phyloP scores from a whole-genome alignment of 2,888 invertebrate species.

The Meteorus cinctellus region DNA sequence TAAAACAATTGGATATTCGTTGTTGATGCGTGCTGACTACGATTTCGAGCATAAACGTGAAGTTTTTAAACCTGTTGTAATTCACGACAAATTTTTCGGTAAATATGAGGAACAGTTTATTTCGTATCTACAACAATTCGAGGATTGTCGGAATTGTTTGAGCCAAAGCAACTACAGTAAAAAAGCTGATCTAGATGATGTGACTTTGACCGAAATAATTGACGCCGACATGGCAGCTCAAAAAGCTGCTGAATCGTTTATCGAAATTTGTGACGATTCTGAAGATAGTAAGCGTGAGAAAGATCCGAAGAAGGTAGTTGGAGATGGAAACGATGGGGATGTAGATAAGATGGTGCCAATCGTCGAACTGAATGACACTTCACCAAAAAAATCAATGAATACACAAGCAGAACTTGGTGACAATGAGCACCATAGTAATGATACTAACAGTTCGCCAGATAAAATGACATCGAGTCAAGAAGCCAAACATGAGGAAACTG shows the following conservation, averaged over 20 bases:
- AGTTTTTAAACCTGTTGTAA: constrained; percentile 44
- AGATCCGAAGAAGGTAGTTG: not conserved
- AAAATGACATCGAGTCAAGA: not conserved
- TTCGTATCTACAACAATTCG: constrained; percentile 62
- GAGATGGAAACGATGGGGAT: not conserved
- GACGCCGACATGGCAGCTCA: constrained; percentile 53
- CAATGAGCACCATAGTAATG: not conserved
- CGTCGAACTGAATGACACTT: not conserved
- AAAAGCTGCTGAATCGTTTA: not conserved
- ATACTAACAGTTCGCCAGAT: not conserved
- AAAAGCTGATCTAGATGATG: constrained; percentile 57
- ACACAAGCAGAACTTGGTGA: not conserved
- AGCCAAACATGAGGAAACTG: not conserved
- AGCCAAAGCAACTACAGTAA: constrained; percentile 55
- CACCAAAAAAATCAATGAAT: not conserved
- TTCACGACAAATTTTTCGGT: constrained; percentile 55
- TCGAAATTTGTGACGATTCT: not conserved
- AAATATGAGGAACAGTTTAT: constrained; percentile 68
- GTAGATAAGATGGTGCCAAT: not conserved
- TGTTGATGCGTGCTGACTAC: constrained; percentile 57
- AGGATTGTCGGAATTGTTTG: constrained; percentile 56
- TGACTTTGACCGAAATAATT: constrained; percentile 62
- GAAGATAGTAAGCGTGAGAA: not conserved
- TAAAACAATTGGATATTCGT: constrained; percentile 63
- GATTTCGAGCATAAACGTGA: constrained; percentile 50